These are phyloP conservation scores for Chlamydotis undulata DNA, from an alignment of 2,113 vertebrate genomes.

Conservation along the genomic window DNA sequence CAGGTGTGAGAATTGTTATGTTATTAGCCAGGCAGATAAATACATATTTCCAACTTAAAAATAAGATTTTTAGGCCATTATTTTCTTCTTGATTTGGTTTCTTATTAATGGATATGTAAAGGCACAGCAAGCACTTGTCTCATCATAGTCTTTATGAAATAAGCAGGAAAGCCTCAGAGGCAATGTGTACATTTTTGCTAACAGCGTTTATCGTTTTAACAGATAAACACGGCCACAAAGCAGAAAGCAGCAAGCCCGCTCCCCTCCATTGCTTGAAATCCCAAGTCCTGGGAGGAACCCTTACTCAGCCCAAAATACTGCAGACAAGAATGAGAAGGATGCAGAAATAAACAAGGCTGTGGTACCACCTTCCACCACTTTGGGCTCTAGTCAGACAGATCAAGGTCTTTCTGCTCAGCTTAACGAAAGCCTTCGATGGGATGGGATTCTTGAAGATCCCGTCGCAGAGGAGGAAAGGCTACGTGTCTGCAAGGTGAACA, in stretches of 20 bases:
- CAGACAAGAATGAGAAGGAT: neutral
- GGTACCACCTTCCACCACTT: neutral
- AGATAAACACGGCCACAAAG: slow-evolving; percentile 69
- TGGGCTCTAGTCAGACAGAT: neutral
- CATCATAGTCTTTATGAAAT: neutral
- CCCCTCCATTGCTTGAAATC: neutral
- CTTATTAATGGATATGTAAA: neutral
- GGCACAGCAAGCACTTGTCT: neutral
- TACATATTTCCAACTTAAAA: neutral
- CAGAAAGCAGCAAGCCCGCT: slow-evolving; percentile 1
- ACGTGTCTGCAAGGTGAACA: slow-evolving; percentile 76
- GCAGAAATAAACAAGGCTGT: neutral
- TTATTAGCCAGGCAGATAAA: neutral
- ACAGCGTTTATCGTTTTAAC: neutral
- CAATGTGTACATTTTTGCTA: neutral
- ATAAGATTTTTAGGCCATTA: neutral
- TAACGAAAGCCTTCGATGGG: slow-evolving; percentile 85
- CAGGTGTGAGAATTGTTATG: neutral
- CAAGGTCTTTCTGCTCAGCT: slow-evolving; percentile 32
- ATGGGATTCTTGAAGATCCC: slow-evolving; percentile 81
- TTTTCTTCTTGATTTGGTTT: neutral
- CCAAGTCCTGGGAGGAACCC: slow-evolving; percentile 8
- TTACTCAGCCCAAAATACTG: neutral
- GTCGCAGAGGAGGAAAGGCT: slow-evolving; percentile 83
- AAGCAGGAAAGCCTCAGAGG: neutral